phyloP scores from a whole-genome alignment of 2,113 vertebrate genomes.

The Corythoichthys haematopterus region DNA sequence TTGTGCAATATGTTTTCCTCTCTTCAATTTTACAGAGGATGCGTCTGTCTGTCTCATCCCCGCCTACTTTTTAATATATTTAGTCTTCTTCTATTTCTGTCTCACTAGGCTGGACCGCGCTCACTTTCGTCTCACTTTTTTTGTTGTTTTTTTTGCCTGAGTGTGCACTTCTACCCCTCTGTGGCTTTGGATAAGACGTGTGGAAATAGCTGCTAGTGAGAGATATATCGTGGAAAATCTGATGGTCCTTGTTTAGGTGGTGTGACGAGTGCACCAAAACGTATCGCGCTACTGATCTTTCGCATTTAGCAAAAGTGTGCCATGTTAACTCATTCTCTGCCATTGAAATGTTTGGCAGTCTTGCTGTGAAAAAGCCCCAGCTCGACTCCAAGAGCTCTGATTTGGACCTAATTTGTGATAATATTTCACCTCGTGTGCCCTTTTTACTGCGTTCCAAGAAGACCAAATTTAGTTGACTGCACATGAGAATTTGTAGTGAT shows the following conservation, averaged over 20 bases:
- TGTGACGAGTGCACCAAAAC: neutral
- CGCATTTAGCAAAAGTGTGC: no score
- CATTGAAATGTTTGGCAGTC: no score
- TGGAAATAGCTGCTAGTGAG: constrained; percentile 43
- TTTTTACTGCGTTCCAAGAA: no score
- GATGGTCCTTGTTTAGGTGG: constrained; percentile 47
- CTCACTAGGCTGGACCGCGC: constrained; percentile 4
- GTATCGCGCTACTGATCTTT: neutral
- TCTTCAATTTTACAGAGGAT: neutral
- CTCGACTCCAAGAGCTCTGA: no score
- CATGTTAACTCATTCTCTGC: neutral
- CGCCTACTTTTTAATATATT: neutral
- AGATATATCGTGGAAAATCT: constrained; percentile 47
- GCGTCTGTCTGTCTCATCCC: neutral
- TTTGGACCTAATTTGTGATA: no score
- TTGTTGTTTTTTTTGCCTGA: constrained; percentile 19
- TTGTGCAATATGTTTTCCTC: constrained; percentile 6
- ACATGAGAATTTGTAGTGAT: no score
- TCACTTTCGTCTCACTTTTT: constrained; percentile 7
- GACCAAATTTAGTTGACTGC: no score
- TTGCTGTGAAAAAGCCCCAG: no score
- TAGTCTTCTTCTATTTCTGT: constrained; percentile 4
- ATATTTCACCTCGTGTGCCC: no score
- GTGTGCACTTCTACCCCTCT: constrained; percentile 17
- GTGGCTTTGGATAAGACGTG: constrained; percentile 38